A percentile compares a stretch with the other conserved stretches of the same genome.
Evolutionary conservation across 1,140 invertebrate species (phyloP).

Genomic region (Micrasema minimum): DNA sequence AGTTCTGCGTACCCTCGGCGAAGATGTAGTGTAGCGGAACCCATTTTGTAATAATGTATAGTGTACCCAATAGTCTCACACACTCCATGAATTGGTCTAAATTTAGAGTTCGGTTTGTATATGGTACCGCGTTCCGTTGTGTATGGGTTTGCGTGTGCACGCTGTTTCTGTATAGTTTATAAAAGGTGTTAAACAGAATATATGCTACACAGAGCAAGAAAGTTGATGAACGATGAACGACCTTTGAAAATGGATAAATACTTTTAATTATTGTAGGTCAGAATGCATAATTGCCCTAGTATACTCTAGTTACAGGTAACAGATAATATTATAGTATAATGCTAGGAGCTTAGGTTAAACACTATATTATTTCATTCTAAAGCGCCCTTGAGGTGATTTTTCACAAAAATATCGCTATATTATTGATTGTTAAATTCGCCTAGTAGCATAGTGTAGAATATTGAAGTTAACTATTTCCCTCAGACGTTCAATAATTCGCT

Average conservation of each 20-base stretch:
- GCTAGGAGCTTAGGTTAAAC: too few relatives aligned
- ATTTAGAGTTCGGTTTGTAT: conserved; percentile 14
- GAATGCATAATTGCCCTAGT: background rate
- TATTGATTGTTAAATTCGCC: background rate
- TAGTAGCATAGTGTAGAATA: background rate
- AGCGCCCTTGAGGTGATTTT: too few relatives aligned
- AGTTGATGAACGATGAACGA: conserved; percentile 34
- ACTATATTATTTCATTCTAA: background rate
- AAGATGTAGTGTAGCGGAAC: too few relatives aligned
- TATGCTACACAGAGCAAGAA: conserved; percentile 10
- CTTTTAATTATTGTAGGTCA: background rate
- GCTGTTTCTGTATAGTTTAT: conserved; percentile 19
- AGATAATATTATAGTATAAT: too few relatives aligned
- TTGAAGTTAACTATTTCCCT: too few relatives aligned
- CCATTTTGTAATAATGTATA: too few relatives aligned
- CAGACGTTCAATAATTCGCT: too few relatives aligned
- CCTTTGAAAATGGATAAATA: background rate
- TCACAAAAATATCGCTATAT: background rate
- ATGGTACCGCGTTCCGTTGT: background rate
- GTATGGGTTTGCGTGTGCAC: background rate
- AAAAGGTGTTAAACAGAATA: conserved; percentile 39
- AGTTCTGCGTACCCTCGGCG: too few relatives aligned
- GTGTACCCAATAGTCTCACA: too few relatives aligned
- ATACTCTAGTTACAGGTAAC: background rate
- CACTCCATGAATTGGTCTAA: conserved; percentile 6